Evolutionary conservation across 2,113 vertebrate genomes (phyloP).

Genomic region (Gnathonemus longibarbis): DNA sequence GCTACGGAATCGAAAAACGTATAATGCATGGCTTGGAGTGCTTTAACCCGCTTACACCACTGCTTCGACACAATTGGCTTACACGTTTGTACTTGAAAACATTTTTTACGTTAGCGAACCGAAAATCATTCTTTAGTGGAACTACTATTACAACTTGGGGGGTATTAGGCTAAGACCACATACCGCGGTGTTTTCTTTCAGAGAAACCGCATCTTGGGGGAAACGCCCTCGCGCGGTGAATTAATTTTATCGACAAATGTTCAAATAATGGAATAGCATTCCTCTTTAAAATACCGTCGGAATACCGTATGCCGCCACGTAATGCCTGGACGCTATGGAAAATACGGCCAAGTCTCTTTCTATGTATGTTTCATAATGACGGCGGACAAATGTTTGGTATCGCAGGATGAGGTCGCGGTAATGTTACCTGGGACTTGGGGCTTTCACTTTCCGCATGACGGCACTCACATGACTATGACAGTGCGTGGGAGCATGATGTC

Average conservation of each 20-base stretch:
- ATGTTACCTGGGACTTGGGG: neutral
- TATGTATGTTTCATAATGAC: neutral
- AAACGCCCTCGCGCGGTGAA: neutral
- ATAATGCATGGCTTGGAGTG: neutral
- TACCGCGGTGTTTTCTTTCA: neutral
- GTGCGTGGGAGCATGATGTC: neutral
- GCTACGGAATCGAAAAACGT: neutral
- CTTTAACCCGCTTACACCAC: neutral
- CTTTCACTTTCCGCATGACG: slow-evolving; percentile 9
- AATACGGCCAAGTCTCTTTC: neutral
- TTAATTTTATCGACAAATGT: neutral
- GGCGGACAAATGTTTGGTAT: neutral
- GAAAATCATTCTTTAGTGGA: neutral
- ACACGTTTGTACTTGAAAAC: neutral
- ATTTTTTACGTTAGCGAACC: neutral
- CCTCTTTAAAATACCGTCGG: neutral
- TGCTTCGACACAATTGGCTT: neutral
- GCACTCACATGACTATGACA: neutral
- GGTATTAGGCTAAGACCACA: neutral
- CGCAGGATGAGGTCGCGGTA: neutral
- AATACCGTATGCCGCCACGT: neutral
- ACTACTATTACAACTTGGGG: neutral
- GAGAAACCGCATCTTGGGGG: neutral
- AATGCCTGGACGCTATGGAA: neutral
- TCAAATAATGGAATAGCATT: neutral